A percentile compares a stretch with the other conserved stretches of the same genome.
These are phyloP conservation scores for Mastigias papua DNA, from an alignment of 30 jellyfish, hydroid and myxozoan species.

Conservation along the genomic window DNA sequence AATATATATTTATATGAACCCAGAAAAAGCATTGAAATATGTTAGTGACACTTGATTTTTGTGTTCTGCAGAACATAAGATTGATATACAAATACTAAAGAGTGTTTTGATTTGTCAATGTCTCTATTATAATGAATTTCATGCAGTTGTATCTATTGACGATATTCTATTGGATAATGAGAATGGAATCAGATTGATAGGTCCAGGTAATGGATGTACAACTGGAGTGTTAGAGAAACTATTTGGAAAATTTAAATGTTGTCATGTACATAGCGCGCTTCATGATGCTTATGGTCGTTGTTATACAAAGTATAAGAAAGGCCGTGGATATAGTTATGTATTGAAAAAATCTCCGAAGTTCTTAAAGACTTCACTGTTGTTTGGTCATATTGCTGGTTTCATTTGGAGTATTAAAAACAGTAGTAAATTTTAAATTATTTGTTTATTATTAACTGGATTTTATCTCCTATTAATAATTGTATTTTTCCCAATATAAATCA, in stretches of 20 bases:
- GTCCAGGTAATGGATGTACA: background rate
- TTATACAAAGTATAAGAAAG: background rate
- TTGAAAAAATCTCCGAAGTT: background rate
- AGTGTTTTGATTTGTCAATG: background rate
- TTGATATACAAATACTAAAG: background rate
- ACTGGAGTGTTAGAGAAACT: background rate
- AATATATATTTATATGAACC: background rate
- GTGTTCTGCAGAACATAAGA: background rate
- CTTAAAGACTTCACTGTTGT: background rate
- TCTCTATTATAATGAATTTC: background rate
- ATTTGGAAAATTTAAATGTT: conserved; percentile 1
- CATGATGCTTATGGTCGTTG: conserved; percentile 40
- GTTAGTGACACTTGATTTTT: background rate
- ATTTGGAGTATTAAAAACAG: conserved; percentile 4
- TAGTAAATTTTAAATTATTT: conserved; percentile 7
- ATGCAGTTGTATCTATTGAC: background rate
- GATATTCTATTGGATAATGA: background rate
- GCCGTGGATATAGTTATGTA: conserved; percentile 9
- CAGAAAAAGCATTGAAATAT: background rate
- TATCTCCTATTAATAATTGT: conserved; percentile 12
- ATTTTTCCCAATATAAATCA: conserved; percentile 9
- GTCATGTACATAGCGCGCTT: conserved; percentile 1
- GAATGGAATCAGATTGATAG: conserved; percentile 4
- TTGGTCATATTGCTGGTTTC: background rate
- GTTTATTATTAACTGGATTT: conserved; percentile 2